A percentile compares a stretch with the other conserved stretches of the same genome.
Conservation (phyloP, 2,888 invertebrate genomes). For the Metopia argyrocephala region DNA sequence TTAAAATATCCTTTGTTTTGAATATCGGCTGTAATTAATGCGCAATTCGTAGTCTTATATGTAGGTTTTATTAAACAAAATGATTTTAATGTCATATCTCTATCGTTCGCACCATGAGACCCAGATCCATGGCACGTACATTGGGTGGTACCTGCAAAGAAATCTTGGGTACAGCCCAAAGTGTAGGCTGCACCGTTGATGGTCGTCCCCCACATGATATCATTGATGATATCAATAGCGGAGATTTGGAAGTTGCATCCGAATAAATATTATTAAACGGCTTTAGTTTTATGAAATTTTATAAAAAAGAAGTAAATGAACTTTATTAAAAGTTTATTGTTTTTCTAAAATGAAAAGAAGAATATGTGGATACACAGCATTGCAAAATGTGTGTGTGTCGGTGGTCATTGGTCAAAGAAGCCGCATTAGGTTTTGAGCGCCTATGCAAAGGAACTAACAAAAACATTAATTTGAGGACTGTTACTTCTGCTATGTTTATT, state of each 20-base stretch:
- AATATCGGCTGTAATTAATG: too few species aligned
- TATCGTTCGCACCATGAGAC: slow-evolving; percentile 95
- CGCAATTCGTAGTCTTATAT: too few species aligned
- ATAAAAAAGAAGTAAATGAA: slow-evolving; percentile 22
- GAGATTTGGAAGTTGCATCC: slow-evolving; percentile 88
- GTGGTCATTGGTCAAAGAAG: too few species aligned
- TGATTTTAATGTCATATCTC: too few species aligned
- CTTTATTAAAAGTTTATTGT: slow-evolving; percentile 39
- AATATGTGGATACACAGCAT: too few species aligned
- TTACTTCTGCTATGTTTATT: too few species aligned
- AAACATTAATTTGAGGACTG: too few species aligned
- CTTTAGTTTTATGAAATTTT: slow-evolving; percentile 30
- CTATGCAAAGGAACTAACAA: too few species aligned
- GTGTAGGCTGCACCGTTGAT: slow-evolving; percentile 93
- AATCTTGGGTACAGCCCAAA: slow-evolving; percentile 93
- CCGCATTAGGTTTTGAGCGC: too few species aligned
- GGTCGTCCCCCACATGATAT: slow-evolving; percentile 95
- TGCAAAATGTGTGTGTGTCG: too few species aligned
- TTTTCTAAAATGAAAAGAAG: slow-evolving; percentile 42
- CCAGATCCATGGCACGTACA: slow-evolving; percentile 96
- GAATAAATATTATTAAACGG: slow-evolving; percentile 79
- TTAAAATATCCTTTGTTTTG: too few species aligned
- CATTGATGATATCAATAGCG: slow-evolving; percentile 93
- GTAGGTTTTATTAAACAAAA: too few species aligned
- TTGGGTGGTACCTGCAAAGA: slow-evolving; percentile 96